These are phyloP conservation scores for Craterocephalus amniculus DNA, from an alignment of 2,797 vertebrate species.

Conservation along the genomic window DNA sequence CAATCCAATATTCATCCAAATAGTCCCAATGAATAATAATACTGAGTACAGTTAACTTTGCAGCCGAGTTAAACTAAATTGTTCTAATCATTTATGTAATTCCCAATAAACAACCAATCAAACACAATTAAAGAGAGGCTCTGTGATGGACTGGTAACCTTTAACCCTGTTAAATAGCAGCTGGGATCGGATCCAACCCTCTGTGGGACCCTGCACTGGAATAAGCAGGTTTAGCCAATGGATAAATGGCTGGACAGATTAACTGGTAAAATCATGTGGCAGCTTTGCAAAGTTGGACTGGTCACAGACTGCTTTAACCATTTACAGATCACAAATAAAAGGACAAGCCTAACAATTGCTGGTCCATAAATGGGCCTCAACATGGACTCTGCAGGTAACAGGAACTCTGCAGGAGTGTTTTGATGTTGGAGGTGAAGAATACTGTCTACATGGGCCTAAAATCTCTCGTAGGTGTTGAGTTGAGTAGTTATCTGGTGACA, in stretches of 20 bases:
- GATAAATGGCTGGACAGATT: too few species aligned
- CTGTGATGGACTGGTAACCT: background rate
- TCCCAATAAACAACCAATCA: background rate
- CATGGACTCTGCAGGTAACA: background rate
- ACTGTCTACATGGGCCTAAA: background rate
- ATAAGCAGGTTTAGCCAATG: too few species aligned
- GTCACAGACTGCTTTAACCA: background rate
- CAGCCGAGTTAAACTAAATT: background rate
- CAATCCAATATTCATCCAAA: background rate
- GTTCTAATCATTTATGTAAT: background rate
- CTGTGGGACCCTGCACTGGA: too few species aligned
- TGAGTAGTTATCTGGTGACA: background rate
- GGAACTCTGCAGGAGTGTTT: background rate
- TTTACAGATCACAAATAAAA: background rate
- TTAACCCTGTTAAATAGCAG: background rate
- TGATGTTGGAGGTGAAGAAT: background rate
- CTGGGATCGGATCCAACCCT: background rate
- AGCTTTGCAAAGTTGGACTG: background rate
- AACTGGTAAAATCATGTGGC: background rate
- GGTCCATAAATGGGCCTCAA: background rate
- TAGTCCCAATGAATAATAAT: background rate
- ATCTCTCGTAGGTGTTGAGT: background rate
- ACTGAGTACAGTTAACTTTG: background rate
- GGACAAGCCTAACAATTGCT: background rate
- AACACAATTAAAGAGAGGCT: background rate